phyloP scores from a whole-genome alignment of 2,888 invertebrate species.

The Crossocerus cetratus region DNA sequence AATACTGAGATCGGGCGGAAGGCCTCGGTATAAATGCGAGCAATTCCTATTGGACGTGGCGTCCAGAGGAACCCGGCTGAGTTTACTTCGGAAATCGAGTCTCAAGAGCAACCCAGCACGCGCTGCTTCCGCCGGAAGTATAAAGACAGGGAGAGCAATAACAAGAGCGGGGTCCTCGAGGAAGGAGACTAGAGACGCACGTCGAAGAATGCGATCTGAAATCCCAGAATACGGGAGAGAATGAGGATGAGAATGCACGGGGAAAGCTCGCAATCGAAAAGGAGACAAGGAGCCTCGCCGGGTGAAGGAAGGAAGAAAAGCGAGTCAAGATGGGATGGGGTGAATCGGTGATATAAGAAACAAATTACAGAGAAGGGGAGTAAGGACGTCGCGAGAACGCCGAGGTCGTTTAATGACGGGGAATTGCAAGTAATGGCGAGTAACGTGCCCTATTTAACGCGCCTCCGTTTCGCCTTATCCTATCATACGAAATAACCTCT shows the following conservation, averaged over 20 bases:
- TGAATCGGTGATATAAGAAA: constrained; percentile 37
- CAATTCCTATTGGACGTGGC: constrained; percentile 59
- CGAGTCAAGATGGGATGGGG: not conserved
- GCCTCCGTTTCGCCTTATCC: constrained; percentile 56
- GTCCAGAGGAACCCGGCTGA: constrained; percentile 32
- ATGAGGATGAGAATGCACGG: not conserved
- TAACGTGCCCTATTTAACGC: constrained; percentile 63
- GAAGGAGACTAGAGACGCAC: not conserved
- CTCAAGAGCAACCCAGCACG: constrained; percentile 62
- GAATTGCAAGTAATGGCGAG: constrained; percentile 65
- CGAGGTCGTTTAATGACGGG: constrained; percentile 62
- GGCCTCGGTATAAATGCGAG: constrained; percentile 48
- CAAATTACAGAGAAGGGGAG: constrained; percentile 50
- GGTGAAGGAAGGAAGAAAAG: constrained; percentile 18
- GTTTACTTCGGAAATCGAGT: constrained; percentile 56
- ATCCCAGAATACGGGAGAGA: too few species aligned
- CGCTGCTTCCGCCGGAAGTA: constrained; percentile 42
- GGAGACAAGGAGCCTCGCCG: not conserved
- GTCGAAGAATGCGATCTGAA: too few species aligned
- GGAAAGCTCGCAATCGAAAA: not conserved
- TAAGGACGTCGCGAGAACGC: constrained; percentile 40
- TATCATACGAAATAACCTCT: constrained; percentile 59
- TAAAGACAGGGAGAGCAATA: constrained; percentile 37
- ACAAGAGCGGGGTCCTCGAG: constrained; percentile 39
- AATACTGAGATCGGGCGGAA: constrained; percentile 17